phyloP scores from a whole-genome alignment of 2,888 invertebrate genomes.

The Lysandra bellargus region DNA sequence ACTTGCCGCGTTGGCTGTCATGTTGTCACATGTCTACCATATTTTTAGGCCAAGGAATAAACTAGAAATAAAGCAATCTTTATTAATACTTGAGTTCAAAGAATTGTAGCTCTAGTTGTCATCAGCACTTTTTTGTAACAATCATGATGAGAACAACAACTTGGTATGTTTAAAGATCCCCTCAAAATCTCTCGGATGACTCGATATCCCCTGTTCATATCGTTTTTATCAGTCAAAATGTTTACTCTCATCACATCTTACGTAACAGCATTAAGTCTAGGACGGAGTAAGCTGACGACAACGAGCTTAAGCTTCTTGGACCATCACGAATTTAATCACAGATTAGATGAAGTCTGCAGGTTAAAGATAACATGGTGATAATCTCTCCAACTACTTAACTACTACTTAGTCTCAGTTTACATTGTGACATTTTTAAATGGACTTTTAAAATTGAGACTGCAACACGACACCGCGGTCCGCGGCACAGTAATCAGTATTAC shows the following conservation, averaged over 20 bases:
- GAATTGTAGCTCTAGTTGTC: too few relatives aligned
- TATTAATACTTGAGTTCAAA: too few relatives aligned
- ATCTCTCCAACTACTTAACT: not conserved
- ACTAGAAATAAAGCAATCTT: too few relatives aligned
- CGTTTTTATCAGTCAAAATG: not conserved
- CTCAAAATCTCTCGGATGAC: not conserved
- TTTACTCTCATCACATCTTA: conserved; percentile 1
- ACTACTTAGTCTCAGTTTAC: not conserved
- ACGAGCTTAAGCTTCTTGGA: not conserved
- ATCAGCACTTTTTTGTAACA: too few relatives aligned
- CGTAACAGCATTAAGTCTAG: not conserved
- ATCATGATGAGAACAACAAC: too few relatives aligned
- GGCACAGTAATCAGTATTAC: too few relatives aligned
- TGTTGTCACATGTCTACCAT: too few relatives aligned
- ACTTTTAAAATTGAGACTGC: too few relatives aligned
- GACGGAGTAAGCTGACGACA: not conserved
- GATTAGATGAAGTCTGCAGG: not conserved
- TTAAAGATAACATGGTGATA: not conserved
- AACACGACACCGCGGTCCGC: too few relatives aligned
- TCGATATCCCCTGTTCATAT: not conserved
- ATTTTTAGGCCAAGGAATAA: not conserved
- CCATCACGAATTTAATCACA: conserved; percentile 7
- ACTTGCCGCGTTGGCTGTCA: not conserved
- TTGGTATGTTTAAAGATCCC: not conserved
- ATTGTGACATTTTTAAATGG: too few relatives aligned